Evolutionary conservation across 2,113 vertebrate species (phyloP), one percentile per base, ranked within the genome.

Genomic region (Carassius carassius): DNA sequence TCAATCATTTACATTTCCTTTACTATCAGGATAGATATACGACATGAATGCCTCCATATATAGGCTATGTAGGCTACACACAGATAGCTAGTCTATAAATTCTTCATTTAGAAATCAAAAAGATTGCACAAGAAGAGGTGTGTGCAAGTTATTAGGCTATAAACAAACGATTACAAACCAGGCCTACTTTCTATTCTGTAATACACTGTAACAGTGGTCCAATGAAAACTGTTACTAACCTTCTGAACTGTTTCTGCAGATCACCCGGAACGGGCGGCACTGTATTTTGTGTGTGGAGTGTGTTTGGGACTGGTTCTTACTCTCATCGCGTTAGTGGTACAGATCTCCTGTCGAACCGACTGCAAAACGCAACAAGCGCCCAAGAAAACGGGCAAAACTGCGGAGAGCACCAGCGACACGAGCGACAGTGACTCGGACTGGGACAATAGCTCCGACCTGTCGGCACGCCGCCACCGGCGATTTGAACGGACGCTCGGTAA

Each of bases 201-300:
- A 13, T 4, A 63, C 3, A 25, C 3, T 1, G 10, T 62, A 23
- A 62, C n/a, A 63, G 60, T 25, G 60, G 65, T 29, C 29, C 25
- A 47, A 14, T 37, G 16, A 2, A 78, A 56, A 58, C n/a, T 6
- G 25, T 65, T 9, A 23, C 12, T 80, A 17, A 81, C 25, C 17
- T 49, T 29, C 1, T 62, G n/a, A 10, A 32, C 32, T 62, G 32
- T 78, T 70, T 49, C 54, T 76, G 84, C 92, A 99, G 98, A 98
- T 87, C 96, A 98, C 56, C 96, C 96, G 0, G 97, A 99, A 93
- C 93, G 95, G 17, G 95, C 97, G 0, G 97, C 96, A 0, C 91
- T 99, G 88, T 98, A 96, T 89, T 99, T 99, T 74, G 95, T 99
- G 70, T 97, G 95, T 0, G 96, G 97, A 0, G 96, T 99, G 87